These are phyloP conservation scores for Melopsittacus undulatus DNA, from an alignment of 2,797 vertebrate species.

Conservation along the genomic window DNA sequence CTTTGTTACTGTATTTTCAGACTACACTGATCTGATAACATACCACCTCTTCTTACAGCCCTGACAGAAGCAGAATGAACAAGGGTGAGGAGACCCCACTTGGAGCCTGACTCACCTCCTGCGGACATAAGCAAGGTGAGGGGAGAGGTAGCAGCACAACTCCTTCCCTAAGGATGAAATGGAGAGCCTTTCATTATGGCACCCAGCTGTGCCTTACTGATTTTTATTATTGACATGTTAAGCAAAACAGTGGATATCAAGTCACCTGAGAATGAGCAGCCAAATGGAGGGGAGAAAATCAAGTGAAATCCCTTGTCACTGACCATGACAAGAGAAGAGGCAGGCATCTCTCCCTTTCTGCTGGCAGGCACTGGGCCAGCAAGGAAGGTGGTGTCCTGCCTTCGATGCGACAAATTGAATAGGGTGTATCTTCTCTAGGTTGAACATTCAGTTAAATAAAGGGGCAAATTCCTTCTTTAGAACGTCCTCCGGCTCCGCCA, in stretches of 20 bases:
- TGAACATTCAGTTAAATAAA: background rate
- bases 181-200: background rate
- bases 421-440: background rate
- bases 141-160: background rate
- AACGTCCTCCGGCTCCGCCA: conserved; percentile 77
- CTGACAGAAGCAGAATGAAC: background rate
- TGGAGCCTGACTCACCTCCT: background rate
- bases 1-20: background rate
- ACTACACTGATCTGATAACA: background rate
- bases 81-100: background rate
- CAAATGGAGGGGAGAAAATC: background rate
- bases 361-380: background rate
- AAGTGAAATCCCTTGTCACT: background rate
- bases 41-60: background rate
- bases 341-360: background rate
- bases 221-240: conserved; percentile 42
- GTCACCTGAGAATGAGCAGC: background rate
- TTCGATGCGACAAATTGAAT: background rate
- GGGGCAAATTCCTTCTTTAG: conserved; percentile 25
- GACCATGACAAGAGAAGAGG: background rate
- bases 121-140: background rate
- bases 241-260: background rate
- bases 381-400: background rate
- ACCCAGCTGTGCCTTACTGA: background rate
- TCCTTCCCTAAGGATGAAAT: conserved; percentile 2